A percentile compares a stretch with the other conserved stretches of the same genome.
phyloP scores from a whole-genome alignment of 2,888 invertebrate species.

The Chrysodeixis includens region DNA sequence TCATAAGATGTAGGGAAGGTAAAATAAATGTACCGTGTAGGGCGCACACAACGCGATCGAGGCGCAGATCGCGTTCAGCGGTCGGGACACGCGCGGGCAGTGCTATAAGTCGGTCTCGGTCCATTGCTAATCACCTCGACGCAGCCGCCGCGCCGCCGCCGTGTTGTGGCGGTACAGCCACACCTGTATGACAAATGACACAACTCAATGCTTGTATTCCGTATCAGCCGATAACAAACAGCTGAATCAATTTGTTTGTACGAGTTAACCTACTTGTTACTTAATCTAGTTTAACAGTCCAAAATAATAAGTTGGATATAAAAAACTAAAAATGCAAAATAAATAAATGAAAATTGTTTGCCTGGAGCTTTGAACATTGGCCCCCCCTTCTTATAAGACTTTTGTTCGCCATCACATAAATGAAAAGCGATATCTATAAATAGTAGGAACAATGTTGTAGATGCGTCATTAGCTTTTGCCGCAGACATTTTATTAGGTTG shows the following conservation, averaged over 20 bases:
- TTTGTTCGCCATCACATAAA: neutral
- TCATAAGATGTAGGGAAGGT: conserved; percentile 69
- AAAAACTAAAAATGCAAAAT: neutral
- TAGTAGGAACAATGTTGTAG: neutral
- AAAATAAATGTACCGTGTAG: conserved; percentile 56
- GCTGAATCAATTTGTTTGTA: neutral
- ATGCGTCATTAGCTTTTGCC: neutral
- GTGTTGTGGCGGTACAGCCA: conserved; percentile 86
- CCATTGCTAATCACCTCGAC: conserved; percentile 92
- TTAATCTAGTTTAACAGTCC: neutral
- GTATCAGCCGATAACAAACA: neutral
- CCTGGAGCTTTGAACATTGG: neutral
- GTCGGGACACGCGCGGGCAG: conserved; percentile 41
- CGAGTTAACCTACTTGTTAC: neutral
- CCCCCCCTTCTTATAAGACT: too few relatives aligned
- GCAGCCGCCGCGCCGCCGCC: conserved; percentile 85
- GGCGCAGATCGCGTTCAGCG: conserved; percentile 42
- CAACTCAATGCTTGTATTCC: conserved; percentile 9
- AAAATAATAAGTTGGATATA: too few relatives aligned
- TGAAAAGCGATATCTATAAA: neutral
- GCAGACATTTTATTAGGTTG: neutral
- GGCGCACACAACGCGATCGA: conserved; percentile 51
- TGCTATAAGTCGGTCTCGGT: conserved; percentile 87
- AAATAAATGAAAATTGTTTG: neutral
- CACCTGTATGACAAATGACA: conserved; percentile 70